Base-by-base conservation (phyloP, 2,113 vertebrate genomes). In the Coryphaenoides rupestris region DNA sequence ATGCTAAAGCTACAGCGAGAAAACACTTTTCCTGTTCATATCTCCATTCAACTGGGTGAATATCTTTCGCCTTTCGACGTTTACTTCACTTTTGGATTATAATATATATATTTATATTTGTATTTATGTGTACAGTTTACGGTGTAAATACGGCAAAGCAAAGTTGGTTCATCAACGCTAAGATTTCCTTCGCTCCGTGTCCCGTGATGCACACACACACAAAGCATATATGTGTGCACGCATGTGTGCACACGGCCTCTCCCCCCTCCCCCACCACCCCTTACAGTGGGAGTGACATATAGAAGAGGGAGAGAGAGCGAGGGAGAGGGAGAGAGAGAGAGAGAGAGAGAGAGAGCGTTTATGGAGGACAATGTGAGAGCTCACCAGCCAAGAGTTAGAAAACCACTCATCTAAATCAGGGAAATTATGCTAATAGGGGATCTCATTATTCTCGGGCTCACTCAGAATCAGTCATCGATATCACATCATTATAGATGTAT, bases 371-470 rank as follows among this genome's bases (percentile, higher is more conserved):
- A 87, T 82, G 78, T 66, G 60, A 62, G 62, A 58, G 46, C 78
- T 86, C 82, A 73, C 68, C 62, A 76, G 68, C 68, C 69, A 52
- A 72, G 65, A 82, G 81, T 90, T 84, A 85, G 82, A 85, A 80
- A 89, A 86, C 69, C 81, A 84, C 80, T 89, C 86, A 87, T 89
- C 79, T 90, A 88, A 89, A 91, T 90, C 87, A 89, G 77, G 81
- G 79, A 88, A 88, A 90, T 90, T 88, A 89, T 90, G 85, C 83
- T 88, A 90, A 90, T 86, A 72, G 71, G 62, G 63, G 77, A 81
- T 78, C 80, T 88, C 83, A 89, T 89, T 88, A 89, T 89, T 84
- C 77, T 78, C 74, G 68, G 77, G 67, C 82, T 84, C 80, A 58
- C 69, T 81, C 70, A 57, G 74, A 86, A 87, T 85, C 85, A 87